Evolutionary conservation across 1,140 invertebrate species (phyloP), one percentile per base, ranked within the genome.

Genomic region (Drosophila miranda): DNA sequence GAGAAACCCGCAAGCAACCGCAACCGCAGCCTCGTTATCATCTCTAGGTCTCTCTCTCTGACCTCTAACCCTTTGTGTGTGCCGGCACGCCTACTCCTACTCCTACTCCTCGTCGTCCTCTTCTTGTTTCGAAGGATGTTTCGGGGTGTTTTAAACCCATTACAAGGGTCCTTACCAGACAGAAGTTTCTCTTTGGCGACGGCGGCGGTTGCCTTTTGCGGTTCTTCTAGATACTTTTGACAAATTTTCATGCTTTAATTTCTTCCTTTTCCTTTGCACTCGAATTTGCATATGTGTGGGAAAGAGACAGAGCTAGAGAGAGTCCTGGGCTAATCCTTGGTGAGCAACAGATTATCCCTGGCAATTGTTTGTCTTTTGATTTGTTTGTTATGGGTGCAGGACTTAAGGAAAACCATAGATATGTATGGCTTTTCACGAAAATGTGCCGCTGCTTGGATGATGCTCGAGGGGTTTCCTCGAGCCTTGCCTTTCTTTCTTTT

Each of bases 341-440:
- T 87, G 82, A 87, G 82, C 82, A 87, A 87, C 82, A 87, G 82
- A 87, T 87, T 87, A 87, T 87, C 82, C 82, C 70, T 80, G 73
- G 44, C 82, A 87, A 87, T 87, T 87, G 82, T 87, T 87, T 82
- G 78, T 73, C 57, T 62, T 66, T 78, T 87, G 82, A 87, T 87
- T 83, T 82, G 79, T 83, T 83, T 83, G 78, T 83, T 82, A 71
- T 83, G 70, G 78, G 48, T 58, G 48, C 28, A 41, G 11, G 64
- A 63, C 54, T 63, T 68, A 68, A 68, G 51, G 34, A 41, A 38
- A 38, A 13, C 34, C 34, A 38, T 38, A 6, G 6, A 6, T 2
- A 28, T 28, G 26, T 28, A 28, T 28, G 34, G 34, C 13, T 69
- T 75, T 74, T 75, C 71, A 75, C 43, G 26, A 75, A 75, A 56